Conservation (phyloP, 2,888 invertebrate genomes). For the Pachymerium ferrugineum region DNA sequence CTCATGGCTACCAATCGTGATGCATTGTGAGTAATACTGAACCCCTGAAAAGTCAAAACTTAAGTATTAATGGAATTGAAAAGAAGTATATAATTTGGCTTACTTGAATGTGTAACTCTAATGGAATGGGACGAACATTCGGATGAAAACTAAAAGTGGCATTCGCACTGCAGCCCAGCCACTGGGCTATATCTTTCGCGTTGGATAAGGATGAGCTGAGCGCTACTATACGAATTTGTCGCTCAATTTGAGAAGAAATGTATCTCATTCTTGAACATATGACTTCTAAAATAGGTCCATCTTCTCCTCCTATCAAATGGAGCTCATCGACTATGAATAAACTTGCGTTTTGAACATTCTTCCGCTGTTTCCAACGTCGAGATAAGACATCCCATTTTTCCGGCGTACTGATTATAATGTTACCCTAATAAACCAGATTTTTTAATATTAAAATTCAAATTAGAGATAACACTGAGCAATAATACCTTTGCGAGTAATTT, state of each 20-base stretch:
- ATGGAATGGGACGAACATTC: conserved; percentile 86
- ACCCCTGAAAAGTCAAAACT: conserved; percentile 58
- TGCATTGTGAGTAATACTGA: conserved; percentile 95
- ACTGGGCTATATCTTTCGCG: conserved; percentile 90
- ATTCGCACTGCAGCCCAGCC: conserved; percentile 90
- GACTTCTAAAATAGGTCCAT: conserved; percentile 81
- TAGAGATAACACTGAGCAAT: background rate
- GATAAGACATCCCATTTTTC: conserved; percentile 99
- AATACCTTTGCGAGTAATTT: conserved; percentile 62
- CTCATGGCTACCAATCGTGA: conserved; percentile 96
- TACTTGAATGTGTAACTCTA: conserved; percentile 83
- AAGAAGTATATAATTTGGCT: background rate
- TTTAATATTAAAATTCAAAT: background rate
- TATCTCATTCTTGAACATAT: conserved; percentile 85
- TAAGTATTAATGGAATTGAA: background rate
- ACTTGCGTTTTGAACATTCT: conserved; percentile 94
- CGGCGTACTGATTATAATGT: conserved; percentile 93
- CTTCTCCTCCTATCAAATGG: conserved; percentile 59
- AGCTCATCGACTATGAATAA: conserved; percentile 95
- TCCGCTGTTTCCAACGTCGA: conserved; percentile 96
- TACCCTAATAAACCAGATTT: conserved; percentile 66
- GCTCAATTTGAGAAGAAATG: conserved; percentile 88
- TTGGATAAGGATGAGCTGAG: conserved; percentile 89
- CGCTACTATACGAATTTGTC: conserved; percentile 85
- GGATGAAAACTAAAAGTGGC: conserved; percentile 98